Evolutionary conservation across 2,888 invertebrate species (phyloP).

Genomic region (Endomychus coccineus): DNA sequence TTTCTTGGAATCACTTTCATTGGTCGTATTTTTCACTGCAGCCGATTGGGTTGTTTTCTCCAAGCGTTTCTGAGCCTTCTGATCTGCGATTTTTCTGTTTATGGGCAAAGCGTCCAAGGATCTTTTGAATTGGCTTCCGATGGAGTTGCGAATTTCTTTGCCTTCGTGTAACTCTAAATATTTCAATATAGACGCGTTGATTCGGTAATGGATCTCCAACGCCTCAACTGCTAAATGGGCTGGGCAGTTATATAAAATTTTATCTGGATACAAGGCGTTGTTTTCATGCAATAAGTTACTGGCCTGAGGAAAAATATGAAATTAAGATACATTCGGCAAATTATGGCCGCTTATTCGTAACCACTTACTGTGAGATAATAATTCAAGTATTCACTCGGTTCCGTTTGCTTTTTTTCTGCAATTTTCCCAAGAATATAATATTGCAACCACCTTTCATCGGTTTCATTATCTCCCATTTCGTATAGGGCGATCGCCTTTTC

Average conservation of each 20-base stretch:
- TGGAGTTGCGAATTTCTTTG: constrained; percentile 53
- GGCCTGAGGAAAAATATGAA: constrained; percentile 50
- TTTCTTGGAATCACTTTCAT: constrained; percentile 7
- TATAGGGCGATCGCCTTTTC: constrained; percentile 58
- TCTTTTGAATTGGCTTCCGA: constrained; percentile 54
- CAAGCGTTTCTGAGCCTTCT: constrained; percentile 17
- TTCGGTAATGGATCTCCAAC: constrained; percentile 75
- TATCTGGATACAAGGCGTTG: constrained; percentile 75
- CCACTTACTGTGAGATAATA: constrained; percentile 63
- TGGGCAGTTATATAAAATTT: constrained; percentile 79
- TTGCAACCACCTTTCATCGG: constrained; percentile 85
- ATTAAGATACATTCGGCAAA: not conserved
- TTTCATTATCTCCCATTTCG: constrained; percentile 50
- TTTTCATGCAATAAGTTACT: constrained; percentile 69
- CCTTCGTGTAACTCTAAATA: constrained; percentile 71
- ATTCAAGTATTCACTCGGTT: constrained; percentile 65
- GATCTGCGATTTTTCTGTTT: constrained; percentile 11
- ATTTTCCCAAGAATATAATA: constrained; percentile 96
- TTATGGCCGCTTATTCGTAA: constrained; percentile 1
- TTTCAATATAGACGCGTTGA: constrained; percentile 84
- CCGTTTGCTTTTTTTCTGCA: constrained; percentile 74
- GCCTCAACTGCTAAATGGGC: constrained; percentile 81
- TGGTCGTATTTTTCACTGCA: constrained; percentile 6
- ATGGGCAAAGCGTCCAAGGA: constrained; percentile 43
- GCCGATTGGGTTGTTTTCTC: constrained; percentile 14